These are phyloP conservation scores for Puffinus mauretanicus DNA, from an alignment of 2,113 vertebrate genomes.

Conservation along the genomic window DNA sequence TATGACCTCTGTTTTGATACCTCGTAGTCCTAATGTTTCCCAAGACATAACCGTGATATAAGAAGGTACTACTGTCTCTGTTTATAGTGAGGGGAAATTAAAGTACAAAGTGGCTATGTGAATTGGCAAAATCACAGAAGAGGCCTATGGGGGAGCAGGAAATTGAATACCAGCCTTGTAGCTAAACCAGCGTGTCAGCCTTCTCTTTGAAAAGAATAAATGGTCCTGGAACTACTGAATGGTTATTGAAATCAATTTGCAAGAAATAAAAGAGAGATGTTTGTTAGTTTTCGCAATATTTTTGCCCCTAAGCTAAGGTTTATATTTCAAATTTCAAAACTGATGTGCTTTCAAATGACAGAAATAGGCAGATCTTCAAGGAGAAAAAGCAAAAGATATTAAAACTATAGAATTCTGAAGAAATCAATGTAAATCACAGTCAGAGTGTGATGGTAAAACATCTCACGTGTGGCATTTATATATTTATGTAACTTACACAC, in stretches of 20 bases:
- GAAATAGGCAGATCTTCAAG: not conserved
- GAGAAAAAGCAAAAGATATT: not conserved
- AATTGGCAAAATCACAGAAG: conserved; percentile 36
- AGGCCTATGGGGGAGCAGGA: not conserved
- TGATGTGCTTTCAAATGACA: not conserved
- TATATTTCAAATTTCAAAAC: not conserved
- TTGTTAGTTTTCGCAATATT: not conserved
- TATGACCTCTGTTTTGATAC: not conserved
- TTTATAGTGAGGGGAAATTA: not conserved
- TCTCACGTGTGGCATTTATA: not conserved
- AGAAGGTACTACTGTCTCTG: not conserved
- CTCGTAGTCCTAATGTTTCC: not conserved
- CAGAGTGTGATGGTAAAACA: not conserved
- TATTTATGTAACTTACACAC: not conserved
- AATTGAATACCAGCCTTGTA: not conserved
- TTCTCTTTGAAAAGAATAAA: not conserved
- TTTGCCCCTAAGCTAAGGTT: not conserved
- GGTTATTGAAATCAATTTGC: not conserved
- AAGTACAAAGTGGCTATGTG: not conserved
- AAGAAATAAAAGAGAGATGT: not conserved
- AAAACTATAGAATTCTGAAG: not conserved
- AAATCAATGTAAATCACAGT: not conserved
- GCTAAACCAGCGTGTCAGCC: not conserved
- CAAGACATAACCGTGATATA: not conserved
- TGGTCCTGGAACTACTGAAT: not conserved